Base-by-base conservation (phyloP, 1,140 invertebrate species). In the Gryllus bimaculatus region DNA sequence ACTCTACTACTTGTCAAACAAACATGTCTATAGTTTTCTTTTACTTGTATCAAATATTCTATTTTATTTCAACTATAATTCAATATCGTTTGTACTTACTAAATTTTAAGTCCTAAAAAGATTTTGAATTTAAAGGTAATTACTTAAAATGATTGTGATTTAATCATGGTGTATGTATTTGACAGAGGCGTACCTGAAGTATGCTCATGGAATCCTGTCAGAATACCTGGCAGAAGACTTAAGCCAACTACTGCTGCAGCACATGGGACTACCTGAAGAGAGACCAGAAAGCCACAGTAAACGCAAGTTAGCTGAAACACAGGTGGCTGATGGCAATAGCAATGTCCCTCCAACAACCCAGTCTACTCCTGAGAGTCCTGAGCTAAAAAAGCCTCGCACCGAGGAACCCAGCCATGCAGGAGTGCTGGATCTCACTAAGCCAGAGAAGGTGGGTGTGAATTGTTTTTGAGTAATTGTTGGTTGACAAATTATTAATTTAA, bases 151-250 rank as follows among this genome's bases (percentile, higher is more conserved):
- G 5, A 2, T 1, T 39, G 26, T 39, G 26, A 39, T 39, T 39
- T 39, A 39, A 39, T 39, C 26, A 39, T 39, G 26, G 26, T 39
- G 26, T 39, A 5, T 39, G 26, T 39, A 5, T 78, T 80, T 87
- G 88, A 77, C 82, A 89, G 91, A 92, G 79, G 85, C 87, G 79
- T 92, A 91, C 82, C 83, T 91, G 75, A 89, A 89, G 84, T 93
- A 92, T 85, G 91, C 91, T 12, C 88, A 89, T 84, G 91, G 91
- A 78, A 90, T 93, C 76, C 85, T 93, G 73, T 90, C 90, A 8
- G 91, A 93, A 83, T 93, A 93, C 83, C 86, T 93, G 48, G 86
- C 89, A 81, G 89, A 91, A 76, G 90, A 92, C 84, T 84, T 93
- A 26, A 86, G 88, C 79, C 86, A 89, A 81, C 88, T 89, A 82